Evolutionary conservation across 1,140 invertebrate genomes (phyloP).

Genomic region (Leptonema lineaticorne): DNA sequence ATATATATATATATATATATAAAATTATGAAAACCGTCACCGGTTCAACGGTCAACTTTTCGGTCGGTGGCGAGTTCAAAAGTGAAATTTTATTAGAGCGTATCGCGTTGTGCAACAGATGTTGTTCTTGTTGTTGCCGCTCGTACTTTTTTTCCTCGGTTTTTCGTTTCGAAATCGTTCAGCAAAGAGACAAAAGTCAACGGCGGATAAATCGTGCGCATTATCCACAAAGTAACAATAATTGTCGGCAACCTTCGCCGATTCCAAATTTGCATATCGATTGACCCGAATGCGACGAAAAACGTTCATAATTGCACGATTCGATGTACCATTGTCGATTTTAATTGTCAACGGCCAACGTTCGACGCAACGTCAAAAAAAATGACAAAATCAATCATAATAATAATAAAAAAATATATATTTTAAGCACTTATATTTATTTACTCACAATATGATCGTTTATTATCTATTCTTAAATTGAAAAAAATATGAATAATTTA

Average conservation of each 20-base stretch:
- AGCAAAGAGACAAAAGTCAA: constrained; percentile 32
- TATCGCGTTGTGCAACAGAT: constrained; percentile 24
- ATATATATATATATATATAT: no score
- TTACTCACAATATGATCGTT: no score
- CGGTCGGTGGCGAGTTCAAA: constrained; percentile 35
- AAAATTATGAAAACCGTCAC: not conserved
- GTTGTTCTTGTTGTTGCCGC: constrained; percentile 22
- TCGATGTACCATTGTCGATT: constrained; percentile 4
- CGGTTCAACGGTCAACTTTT: constrained; percentile 26
- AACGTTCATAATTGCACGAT: constrained; percentile 1
- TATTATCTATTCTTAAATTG: no score
- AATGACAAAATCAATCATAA: no score
- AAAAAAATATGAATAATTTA: no score
- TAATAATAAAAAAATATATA: no score
- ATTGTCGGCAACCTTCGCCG: constrained; percentile 3
- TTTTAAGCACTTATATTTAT: no score
- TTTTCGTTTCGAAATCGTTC: constrained; percentile 18
- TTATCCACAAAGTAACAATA: no score
- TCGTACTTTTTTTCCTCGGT: no score
- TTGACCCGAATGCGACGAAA: not conserved
- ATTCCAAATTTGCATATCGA: constrained; percentile 20
- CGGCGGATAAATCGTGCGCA: constrained; percentile 6
- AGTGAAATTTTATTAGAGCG: constrained; percentile 36
- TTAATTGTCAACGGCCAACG: not conserved
- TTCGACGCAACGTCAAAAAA: not conserved